Evolutionary conservation across 2,113 vertebrate species (phyloP), one percentile per base, ranked within the genome.

Genomic region (Pteronura brasiliensis): DNA sequence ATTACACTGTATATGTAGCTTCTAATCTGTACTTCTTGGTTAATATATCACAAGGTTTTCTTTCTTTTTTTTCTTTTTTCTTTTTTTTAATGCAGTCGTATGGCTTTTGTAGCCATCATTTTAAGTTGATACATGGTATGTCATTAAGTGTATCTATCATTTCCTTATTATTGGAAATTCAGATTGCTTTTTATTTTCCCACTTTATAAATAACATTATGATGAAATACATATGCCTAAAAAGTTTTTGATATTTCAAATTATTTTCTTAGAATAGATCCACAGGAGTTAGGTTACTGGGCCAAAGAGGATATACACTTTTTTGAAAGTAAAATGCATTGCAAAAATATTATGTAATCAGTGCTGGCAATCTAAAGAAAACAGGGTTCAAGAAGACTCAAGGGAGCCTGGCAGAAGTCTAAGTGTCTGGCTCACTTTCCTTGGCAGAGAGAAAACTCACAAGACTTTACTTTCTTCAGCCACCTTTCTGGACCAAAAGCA

Each of bases 331-430:
- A 80, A 95, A 80, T 96, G 27, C 36, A 79, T 95, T 90, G 21
- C 20, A 77, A 80, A 93, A 59, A 57, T 93, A 49, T 94, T 88
- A 81, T 44, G 94, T 93, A 88, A 74, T 95, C 20, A 63, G 61
- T 74, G 31, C 69, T 86, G 91, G 39, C n/a, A 72, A 67, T 96
- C 82, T 93, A 94, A 93, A 76, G 93, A 96, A 95, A 97, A 80
- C 4, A 47, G 34, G 21, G n/a, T 77, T 95, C 29, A 39, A 79
- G 82, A 91, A 88, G 77, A 81, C 57, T 67, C 61, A 61, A 1
- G 67, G 42, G 67, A 67, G 6, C 14, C 77, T 15, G 44, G 55
- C 18, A 94, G 67, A 82, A 76, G 34, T 57, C 49, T 25, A 27
- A 65, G 86, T 88, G 49, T 81, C 52, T 81, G 55, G 65, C 42